phyloP scores from a whole-genome alignment of 2,888 invertebrate genomes.

The Cordylochernes scorpioides region DNA sequence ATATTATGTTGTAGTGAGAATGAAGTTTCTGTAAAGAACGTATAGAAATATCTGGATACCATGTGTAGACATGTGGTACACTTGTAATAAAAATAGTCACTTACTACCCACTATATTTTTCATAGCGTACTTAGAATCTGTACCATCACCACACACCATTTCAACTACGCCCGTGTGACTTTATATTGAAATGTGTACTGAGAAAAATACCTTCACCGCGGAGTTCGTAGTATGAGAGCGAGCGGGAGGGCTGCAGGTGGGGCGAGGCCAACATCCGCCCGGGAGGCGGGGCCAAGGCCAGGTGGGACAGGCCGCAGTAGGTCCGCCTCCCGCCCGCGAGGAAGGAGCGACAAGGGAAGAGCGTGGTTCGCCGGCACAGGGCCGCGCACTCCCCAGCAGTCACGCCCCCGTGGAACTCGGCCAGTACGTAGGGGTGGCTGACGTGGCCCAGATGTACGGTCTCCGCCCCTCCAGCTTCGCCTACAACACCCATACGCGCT shows the following conservation, averaged over 20 bases:
- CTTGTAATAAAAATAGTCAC: too few species aligned
- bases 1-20: too few species aligned
- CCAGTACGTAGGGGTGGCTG: slow-evolving; percentile 11
- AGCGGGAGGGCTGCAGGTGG: slow-evolving; percentile 4
- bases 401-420: slow-evolving; percentile 11
- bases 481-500: slow-evolving; percentile 3
- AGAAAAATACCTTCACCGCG: too few species aligned
- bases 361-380: slow-evolving; percentile 9
- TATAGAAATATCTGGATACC: too few species aligned
- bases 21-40: too few species aligned
- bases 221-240: slow-evolving; percentile 14
- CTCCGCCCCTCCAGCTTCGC: slow-evolving; percentile 6
- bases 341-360: slow-evolving; percentile 14
- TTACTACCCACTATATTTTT: too few species aligned
- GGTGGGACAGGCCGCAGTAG: slow-evolving; percentile 14
- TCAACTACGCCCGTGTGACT: too few species aligned
- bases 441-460: slow-evolving; percentile 13
- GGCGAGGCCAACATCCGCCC: slow-evolving; percentile 9
- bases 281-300: slow-evolving; percentile 10
- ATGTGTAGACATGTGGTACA: too few species aligned
- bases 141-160: too few species aligned
- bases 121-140: too few species aligned
- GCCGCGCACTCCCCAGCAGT: slow-evolving; percentile 13
- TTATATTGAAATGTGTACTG: too few species aligned
- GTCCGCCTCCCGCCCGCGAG: slow-evolving; percentile 10